Evolutionary conservation across 23 tunicate genomes (phyloP).

Genomic region (Trididemnum nubilum): DNA sequence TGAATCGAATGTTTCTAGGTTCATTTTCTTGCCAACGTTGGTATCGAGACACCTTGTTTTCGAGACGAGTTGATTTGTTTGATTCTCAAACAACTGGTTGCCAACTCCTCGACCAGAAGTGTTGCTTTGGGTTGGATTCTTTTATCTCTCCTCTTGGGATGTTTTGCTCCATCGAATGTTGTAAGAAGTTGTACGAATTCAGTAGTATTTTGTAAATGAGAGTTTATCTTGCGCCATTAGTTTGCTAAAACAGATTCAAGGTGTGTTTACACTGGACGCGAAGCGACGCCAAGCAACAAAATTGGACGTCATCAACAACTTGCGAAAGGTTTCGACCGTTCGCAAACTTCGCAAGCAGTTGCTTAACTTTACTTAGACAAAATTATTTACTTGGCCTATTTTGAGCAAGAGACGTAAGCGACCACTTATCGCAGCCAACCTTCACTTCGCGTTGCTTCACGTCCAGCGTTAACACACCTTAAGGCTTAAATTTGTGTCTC

Average conservation of each 20-base stretch:
- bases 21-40: conserved; percentile 56
- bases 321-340: too few species aligned
- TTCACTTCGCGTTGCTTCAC: too few species aligned
- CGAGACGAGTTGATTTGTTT: conserved; percentile 86
- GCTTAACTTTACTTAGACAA: too few species aligned
- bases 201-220: neutral
- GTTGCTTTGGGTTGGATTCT: conserved; percentile 85
- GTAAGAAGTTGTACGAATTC: conserved; percentile 31
- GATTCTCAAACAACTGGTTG: conserved; percentile 69
- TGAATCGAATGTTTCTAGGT: conserved; percentile 69
- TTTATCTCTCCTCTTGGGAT: conserved; percentile 52
- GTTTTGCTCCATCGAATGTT: conserved; percentile 67
- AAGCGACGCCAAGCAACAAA: too few species aligned
- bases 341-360: too few species aligned
- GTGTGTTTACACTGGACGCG: too few species aligned
- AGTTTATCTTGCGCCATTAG: neutral
- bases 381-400: too few species aligned
- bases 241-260: neutral
- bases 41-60: conserved; percentile 41
- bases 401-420: too few species aligned
- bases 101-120: conserved; percentile 73
- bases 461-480: too few species aligned
- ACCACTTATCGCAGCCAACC: too few species aligned
- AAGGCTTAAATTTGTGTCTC: too few species aligned
- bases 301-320: neutral